Evolutionary conservation across 2,113 vertebrate species (phyloP).

Genomic region (Furnarius figulus): DNA sequence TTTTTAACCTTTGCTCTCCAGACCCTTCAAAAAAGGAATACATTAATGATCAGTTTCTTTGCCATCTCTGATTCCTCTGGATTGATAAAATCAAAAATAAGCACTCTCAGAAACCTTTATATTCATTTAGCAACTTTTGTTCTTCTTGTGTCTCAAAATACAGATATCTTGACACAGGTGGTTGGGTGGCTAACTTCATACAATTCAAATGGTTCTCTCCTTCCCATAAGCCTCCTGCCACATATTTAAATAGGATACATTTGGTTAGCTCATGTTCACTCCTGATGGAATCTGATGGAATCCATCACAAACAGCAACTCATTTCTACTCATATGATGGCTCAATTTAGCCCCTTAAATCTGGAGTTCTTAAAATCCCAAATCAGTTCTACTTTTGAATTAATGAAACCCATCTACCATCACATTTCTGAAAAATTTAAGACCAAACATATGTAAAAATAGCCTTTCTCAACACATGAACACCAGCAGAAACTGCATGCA

Average conservation of each 20-base stretch:
- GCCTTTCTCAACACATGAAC: neutral
- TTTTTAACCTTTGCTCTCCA: neutral
- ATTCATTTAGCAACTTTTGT: neutral
- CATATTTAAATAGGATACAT: fast-evolving
- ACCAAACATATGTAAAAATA: neutral
- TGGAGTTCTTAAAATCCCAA: neutral
- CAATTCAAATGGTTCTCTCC: neutral
- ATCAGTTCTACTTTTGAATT: neutral
- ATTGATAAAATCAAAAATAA: neutral
- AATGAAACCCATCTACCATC: neutral
- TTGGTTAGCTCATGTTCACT: neutral
- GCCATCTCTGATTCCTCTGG: neutral
- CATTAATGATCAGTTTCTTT: neutral
- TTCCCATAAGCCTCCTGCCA: neutral
- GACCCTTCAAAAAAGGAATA: neutral
- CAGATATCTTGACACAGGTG: neutral
- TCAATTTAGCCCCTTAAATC: neutral
- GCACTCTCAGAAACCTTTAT: neutral
- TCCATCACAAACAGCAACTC: neutral
- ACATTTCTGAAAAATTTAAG: neutral
- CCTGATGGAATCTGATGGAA: neutral
- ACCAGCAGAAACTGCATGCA: neutral
- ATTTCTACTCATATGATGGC: neutral
- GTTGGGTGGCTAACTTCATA: neutral
- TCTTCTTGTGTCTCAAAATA: neutral